Evolutionary conservation across 2,888 invertebrate species (phyloP).

Genomic region (Acronicta psi): DNA sequence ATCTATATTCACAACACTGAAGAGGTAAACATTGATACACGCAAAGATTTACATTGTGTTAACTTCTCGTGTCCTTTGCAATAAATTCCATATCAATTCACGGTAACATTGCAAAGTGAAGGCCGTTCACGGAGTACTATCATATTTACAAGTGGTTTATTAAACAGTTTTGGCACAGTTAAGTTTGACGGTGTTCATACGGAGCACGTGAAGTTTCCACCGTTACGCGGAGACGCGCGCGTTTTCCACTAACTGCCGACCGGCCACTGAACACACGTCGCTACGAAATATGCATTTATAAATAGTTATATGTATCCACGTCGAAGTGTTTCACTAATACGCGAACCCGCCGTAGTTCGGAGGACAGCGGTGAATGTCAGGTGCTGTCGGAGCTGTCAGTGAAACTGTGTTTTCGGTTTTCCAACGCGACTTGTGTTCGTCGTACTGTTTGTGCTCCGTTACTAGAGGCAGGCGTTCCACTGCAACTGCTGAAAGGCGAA

Average conservation of each 20-base stretch:
- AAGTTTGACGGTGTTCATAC: constrained; percentile 73
- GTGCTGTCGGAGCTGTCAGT: constrained; percentile 83
- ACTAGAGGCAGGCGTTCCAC: constrained; percentile 86
- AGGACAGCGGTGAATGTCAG: constrained; percentile 81
- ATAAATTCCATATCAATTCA: constrained; percentile 71
- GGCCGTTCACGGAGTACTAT: constrained; percentile 59
- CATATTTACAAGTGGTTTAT: constrained; percentile 70
- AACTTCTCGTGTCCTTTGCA: constrained; percentile 65
- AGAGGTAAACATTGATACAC: constrained; percentile 86
- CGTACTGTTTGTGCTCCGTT: constrained; percentile 86
- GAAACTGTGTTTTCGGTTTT: constrained; percentile 86
- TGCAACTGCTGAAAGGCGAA: constrained; percentile 87
- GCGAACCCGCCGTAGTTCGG: constrained; percentile 71
- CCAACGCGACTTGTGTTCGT: constrained; percentile 82
- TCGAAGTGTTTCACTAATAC: constrained; percentile 74
- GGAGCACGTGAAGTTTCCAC: constrained; percentile 72
- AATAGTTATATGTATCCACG: constrained; percentile 81
- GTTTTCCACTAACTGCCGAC: constrained; percentile 69
- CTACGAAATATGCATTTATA: constrained; percentile 79
- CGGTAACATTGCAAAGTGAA: constrained; percentile 68
- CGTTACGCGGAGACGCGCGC: constrained; percentile 67
- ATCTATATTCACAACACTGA: constrained; percentile 87
- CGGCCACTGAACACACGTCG: constrained; percentile 76
- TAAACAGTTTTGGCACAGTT: constrained; percentile 79
- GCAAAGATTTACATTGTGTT: constrained; percentile 78